Percentiles rank a stretch among this genome's conserved stretches.
These are phyloP conservation scores for Zoanthus sansibaricus DNA, from an alignment of 92 coral and sea anemone species.

Conservation along the genomic window DNA sequence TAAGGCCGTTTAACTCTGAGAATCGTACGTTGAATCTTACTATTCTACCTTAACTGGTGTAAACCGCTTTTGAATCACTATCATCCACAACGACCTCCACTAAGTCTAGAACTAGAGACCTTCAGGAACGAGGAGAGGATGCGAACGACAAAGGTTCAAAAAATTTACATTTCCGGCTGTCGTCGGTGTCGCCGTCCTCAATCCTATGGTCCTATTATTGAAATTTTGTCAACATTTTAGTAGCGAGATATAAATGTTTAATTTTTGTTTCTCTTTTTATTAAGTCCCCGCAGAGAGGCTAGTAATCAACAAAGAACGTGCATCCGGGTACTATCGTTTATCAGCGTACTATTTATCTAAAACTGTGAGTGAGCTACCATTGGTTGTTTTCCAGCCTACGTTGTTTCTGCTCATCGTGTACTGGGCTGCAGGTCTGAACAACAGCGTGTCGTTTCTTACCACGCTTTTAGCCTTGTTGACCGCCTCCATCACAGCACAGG, in stretches of 20 bases:
- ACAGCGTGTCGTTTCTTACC: slow-evolving; percentile 83
- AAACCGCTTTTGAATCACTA: too few relatives aligned
- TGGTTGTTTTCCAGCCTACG: slow-evolving; percentile 80
- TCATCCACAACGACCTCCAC: too few relatives aligned
- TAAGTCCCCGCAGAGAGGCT: slow-evolving; percentile 88
- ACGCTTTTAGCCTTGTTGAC: slow-evolving; percentile 57
- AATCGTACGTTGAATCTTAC: too few relatives aligned
- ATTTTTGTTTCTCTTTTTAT: not conserved
- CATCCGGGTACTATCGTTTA: slow-evolving; percentile 93
- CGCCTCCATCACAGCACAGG: slow-evolving; percentile 82
- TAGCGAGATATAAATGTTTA: too few relatives aligned
- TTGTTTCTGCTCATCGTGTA: slow-evolving; percentile 73
- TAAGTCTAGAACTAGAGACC: too few relatives aligned
- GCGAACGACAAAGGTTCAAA: too few relatives aligned
- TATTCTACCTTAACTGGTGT: too few relatives aligned
- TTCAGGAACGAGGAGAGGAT: too few relatives aligned
- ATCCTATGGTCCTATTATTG: too few relatives aligned
- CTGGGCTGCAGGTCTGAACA: slow-evolving; percentile 91
- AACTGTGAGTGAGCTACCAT: slow-evolving; percentile 89
- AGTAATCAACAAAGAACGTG: slow-evolving; percentile 89
- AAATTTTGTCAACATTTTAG: not conserved
- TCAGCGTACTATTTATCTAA: slow-evolving; percentile 95
- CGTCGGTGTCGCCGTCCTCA: too few relatives aligned
- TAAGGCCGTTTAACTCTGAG: too few relatives aligned
- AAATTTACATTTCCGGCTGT: too few relatives aligned